phyloP scores from a whole-genome alignment of 1,140 invertebrate genomes.

The Pissodes strobi region DNA sequence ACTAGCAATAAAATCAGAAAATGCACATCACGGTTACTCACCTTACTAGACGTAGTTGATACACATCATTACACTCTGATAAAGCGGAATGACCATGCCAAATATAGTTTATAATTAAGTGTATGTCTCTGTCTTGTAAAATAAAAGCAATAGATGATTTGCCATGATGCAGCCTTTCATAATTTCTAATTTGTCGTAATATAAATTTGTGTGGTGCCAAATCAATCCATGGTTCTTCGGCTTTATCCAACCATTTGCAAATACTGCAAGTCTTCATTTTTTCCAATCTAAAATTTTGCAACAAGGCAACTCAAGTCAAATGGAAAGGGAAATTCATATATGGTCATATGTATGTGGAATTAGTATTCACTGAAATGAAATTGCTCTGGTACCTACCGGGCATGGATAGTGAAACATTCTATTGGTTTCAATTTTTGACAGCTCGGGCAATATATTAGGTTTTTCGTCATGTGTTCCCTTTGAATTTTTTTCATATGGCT shows the following conservation, averaged over 20 bases:
- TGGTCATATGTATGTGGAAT: no score
- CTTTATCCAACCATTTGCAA: slow-evolving; percentile 60
- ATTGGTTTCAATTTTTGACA: slow-evolving; percentile 61
- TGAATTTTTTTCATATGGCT: slow-evolving; percentile 58
- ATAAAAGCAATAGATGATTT: slow-evolving; percentile 64
- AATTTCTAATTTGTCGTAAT: slow-evolving; percentile 62
- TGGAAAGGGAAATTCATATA: no score
- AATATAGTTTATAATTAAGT: slow-evolving; percentile 67
- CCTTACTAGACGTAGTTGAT: slow-evolving; percentile 59
- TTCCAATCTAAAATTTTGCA: slow-evolving; percentile 44
- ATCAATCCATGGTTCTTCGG: slow-evolving; percentile 60
- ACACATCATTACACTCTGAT: slow-evolving; percentile 64
- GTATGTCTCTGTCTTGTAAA: slow-evolving; percentile 66
- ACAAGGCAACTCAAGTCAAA: no score
- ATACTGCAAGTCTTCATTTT: slow-evolving; percentile 58
- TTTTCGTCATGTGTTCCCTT: slow-evolving; percentile 58
- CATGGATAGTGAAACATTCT: slow-evolving; percentile 58
- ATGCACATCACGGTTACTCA: no score
- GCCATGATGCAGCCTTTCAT: slow-evolving; percentile 61
- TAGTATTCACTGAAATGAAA: no score
- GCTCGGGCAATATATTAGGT: slow-evolving; percentile 59
- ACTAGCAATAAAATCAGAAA: no score
- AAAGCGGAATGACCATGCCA: slow-evolving; percentile 71
- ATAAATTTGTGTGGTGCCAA: slow-evolving; percentile 67
- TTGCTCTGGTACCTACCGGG: slow-evolving; percentile 33